phyloP scores from a whole-genome alignment of 2,797 vertebrate species.

The Eulemur coronatus region DNA sequence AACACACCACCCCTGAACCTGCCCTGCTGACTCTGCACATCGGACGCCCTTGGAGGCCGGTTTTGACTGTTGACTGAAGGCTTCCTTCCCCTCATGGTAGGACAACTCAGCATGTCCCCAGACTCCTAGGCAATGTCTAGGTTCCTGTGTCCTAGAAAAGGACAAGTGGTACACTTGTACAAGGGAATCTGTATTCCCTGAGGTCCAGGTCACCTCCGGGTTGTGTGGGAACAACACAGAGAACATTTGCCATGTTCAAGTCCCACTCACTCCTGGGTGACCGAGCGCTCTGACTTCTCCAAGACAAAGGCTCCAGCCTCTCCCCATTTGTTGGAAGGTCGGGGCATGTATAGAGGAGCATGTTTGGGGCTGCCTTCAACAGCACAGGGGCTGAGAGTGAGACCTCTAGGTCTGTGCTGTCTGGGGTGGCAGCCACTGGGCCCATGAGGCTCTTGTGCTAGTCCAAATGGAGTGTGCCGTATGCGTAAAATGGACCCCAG shows the following conservation, averaged over 20 bases:
- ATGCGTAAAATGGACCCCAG: background rate
- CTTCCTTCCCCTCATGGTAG: background rate
- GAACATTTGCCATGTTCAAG: background rate
- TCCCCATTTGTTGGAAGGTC: background rate
- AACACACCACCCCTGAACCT: background rate
- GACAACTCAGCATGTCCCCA: background rate
- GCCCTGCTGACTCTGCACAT: background rate
- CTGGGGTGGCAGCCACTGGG: background rate
- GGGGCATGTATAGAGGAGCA: background rate
- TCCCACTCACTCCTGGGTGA: background rate
- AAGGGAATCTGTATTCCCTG: background rate
- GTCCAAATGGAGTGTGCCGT: too few species aligned
- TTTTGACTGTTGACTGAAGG: background rate
- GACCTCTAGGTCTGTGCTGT: background rate
- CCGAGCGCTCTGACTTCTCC: background rate
- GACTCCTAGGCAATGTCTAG: background rate
- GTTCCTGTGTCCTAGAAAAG: background rate
- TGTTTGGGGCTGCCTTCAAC: background rate
- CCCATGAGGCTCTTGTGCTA: rapidly evolving
- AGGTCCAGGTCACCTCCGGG: background rate
- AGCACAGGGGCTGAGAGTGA: background rate
- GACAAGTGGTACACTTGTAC: background rate
- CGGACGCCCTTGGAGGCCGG: background rate
- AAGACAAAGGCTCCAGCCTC: background rate
- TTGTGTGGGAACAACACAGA: background rate